phyloP scores from a whole-genome alignment of 2,888 invertebrate species.

The Xestobium rufovillosum region DNA sequence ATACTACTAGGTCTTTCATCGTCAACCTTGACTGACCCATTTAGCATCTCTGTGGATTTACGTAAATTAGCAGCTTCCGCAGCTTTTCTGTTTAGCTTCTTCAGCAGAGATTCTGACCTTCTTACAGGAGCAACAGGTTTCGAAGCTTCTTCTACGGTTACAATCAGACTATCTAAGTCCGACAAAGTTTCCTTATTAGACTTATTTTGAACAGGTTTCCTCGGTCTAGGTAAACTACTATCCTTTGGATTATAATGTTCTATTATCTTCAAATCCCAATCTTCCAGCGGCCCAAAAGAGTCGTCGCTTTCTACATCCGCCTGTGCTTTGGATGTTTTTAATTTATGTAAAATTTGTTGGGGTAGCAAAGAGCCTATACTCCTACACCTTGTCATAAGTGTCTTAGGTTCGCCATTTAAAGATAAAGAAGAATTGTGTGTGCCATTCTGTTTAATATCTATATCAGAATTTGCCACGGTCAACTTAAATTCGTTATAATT shows the following conservation, averaged over 20 bases:
- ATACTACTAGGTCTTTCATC: constrained; percentile 17
- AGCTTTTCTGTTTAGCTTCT: constrained; percentile 32
- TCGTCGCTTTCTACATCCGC: constrained; percentile 43
- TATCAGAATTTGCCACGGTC: constrained; percentile 33
- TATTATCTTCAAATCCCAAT: constrained; percentile 46
- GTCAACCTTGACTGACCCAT: constrained; percentile 1
- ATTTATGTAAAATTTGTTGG: constrained; percentile 41
- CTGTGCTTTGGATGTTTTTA: constrained; percentile 34
- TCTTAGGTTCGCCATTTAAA: constrained; percentile 34
- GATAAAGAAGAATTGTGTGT: constrained; percentile 32
- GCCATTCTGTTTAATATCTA: constrained; percentile 26
- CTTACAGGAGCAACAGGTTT: constrained; percentile 33
- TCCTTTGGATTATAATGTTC: constrained; percentile 44
- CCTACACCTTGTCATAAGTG: constrained; percentile 43
- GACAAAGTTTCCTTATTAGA: constrained; percentile 30
- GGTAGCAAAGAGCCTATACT: constrained; percentile 45
- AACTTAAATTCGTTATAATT: constrained; percentile 47
- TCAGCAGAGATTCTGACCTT: constrained; percentile 34
- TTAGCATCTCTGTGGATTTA: background rate
- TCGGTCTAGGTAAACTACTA: constrained; percentile 38
- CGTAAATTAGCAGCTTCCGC: constrained; percentile 22
- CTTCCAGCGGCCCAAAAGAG: constrained; percentile 44
- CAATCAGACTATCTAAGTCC: constrained; percentile 36
- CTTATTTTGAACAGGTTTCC: constrained; percentile 26
- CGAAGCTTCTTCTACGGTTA: constrained; percentile 23